Percentiles rank a stretch among this genome's conserved stretches.
phyloP scores from a whole-genome alignment of 2,888 invertebrate species.

The Eurytoma californica region DNA sequence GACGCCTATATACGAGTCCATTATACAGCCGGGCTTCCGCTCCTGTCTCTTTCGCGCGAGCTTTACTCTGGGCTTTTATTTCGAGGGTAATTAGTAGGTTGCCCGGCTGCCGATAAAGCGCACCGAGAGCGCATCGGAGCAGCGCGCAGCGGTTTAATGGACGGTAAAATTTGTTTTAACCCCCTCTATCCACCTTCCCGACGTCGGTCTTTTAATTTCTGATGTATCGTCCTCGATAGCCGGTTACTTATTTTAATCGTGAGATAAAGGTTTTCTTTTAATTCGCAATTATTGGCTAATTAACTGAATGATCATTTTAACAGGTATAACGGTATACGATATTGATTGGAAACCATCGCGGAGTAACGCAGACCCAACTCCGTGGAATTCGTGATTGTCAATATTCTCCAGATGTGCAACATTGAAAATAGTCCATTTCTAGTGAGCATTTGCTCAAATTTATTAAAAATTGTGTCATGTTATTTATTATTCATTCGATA shows the following conservation, averaged over 20 bases:
- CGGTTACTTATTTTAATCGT: not conserved
- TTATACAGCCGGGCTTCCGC: slow-evolving; percentile 8
- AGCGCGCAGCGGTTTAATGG: slow-evolving; percentile 33
- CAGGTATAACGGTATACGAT: too few species aligned
- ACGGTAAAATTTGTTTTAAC: slow-evolving; percentile 46
- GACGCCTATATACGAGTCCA: slow-evolving; percentile 13
- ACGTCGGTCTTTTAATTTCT: slow-evolving; percentile 8
- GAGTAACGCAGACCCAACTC: too few species aligned
- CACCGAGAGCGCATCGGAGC: slow-evolving; percentile 2
- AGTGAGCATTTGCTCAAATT: too few species aligned
- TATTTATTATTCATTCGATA: too few species aligned
- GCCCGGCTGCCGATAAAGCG: slow-evolving; percentile 43
- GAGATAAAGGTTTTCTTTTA: not conserved
- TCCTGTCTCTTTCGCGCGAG: slow-evolving; percentile 2
- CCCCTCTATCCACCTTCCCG: not conserved
- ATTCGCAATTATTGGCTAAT: not conserved
- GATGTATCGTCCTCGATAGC: slow-evolving; percentile 8
- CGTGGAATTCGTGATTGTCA: too few species aligned
- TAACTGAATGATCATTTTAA: not conserved
- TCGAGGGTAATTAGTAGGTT: slow-evolving; percentile 47
- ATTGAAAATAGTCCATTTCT: too few species aligned
- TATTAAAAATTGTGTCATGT: too few species aligned
- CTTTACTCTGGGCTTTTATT: slow-evolving; percentile 29
- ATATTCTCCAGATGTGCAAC: too few species aligned
- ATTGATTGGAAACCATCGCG: too few species aligned